These are phyloP conservation scores for Bettongia penicillata DNA, from an alignment of 2,113 vertebrate genomes.

Conservation along the genomic window DNA sequence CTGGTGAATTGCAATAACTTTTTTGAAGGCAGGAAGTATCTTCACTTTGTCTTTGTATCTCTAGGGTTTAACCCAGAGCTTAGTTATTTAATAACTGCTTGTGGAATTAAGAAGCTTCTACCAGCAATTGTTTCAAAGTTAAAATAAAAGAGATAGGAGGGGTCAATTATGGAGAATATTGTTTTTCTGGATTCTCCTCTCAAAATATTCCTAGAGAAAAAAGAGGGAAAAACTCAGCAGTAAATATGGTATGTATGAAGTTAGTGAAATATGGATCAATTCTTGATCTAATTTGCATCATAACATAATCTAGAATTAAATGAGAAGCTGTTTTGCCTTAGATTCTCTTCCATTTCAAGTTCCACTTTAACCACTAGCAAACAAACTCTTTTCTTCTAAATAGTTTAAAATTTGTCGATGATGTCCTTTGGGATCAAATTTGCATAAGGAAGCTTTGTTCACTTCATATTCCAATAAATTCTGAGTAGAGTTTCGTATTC, in stretches of 20 bases:
- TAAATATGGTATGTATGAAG: neutral
- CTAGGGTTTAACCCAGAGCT: neutral
- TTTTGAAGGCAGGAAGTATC: neutral
- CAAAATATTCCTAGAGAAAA: neutral
- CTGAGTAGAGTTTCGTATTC: neutral
- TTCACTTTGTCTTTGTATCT: neutral
- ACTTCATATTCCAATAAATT: constrained; percentile 1
- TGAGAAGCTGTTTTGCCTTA: neutral
- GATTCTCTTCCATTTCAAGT: neutral
- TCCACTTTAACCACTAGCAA: neutral
- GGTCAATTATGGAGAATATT: neutral
- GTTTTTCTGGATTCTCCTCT: neutral
- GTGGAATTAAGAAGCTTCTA: neutral
- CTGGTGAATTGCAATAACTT: neutral
- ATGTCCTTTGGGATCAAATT: neutral
- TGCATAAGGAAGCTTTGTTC: neutral
- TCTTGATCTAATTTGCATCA: neutral
- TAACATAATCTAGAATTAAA: neutral
- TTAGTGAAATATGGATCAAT: neutral
- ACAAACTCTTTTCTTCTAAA: neutral
- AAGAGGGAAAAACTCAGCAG: neutral
- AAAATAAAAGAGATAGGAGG: neutral
- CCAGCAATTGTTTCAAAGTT: neutral
- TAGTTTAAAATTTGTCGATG: neutral
- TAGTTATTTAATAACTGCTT: neutral